These are phyloP conservation scores for Morpho achilles DNA, from an alignment of 2,888 invertebrate species.

Conservation along the genomic window DNA sequence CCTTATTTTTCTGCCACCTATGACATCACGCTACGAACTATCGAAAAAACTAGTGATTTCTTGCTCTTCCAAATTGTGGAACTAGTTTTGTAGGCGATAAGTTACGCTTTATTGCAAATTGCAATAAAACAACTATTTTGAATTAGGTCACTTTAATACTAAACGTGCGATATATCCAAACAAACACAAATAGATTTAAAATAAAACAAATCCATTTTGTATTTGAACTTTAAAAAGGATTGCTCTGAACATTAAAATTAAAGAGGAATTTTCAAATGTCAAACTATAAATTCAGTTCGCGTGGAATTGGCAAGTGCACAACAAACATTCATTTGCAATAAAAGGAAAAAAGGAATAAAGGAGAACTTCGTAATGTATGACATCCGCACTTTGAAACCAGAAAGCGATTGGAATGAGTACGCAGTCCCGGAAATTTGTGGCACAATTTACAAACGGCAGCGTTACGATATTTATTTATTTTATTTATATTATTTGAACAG, in stretches of 20 bases:
- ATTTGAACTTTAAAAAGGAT: too few relatives aligned
- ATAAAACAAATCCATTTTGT: too few relatives aligned
- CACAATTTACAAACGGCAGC: conserved; percentile 28
- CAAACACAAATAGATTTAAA: too few relatives aligned
- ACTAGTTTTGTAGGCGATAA: too few relatives aligned
- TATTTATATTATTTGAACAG: not conserved
- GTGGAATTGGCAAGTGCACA: conserved; percentile 22
- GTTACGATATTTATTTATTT: not conserved
- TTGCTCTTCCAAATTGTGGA: too few relatives aligned
- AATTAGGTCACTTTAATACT: too few relatives aligned
- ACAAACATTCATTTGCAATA: conserved; percentile 27
- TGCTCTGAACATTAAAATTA: not conserved
- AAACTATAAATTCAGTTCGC: conserved; percentile 17
- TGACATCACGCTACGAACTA: too few relatives aligned
- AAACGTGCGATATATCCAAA: too few relatives aligned
- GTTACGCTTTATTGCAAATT: too few relatives aligned
- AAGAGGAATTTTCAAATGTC: conserved; percentile 2
- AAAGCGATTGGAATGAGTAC: conserved; percentile 52
- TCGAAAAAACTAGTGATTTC: too few relatives aligned
- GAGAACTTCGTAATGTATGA: conserved; percentile 58
- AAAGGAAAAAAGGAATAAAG: conserved; percentile 45
- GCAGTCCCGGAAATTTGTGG: conserved; percentile 39
- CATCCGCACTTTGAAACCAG: conserved; percentile 55
- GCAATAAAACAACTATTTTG: too few relatives aligned
- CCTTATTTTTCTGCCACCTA: too few relatives aligned